Evolutionary conservation across 1,140 invertebrate genomes (phyloP).

Genomic region (Agrilus planipennis): DNA sequence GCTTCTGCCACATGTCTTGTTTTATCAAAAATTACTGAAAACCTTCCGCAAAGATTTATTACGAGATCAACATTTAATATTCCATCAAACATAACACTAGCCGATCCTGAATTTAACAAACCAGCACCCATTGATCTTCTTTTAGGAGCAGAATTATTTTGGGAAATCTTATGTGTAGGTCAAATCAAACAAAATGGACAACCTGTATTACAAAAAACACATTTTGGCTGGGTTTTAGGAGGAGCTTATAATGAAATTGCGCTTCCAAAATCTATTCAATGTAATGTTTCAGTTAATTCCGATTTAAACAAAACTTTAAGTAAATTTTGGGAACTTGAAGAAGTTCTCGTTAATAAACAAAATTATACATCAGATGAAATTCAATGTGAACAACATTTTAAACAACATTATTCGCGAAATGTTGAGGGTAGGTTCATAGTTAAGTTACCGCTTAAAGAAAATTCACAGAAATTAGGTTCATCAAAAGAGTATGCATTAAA

Average conservation of each 20-base stretch:
- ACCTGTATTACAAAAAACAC: constrained; percentile 18
- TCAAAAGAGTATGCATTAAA: constrained; percentile 15
- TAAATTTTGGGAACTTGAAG: constrained; percentile 16
- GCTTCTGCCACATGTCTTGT: background rate
- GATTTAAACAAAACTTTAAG: constrained; percentile 14
- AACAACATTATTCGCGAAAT: constrained; percentile 7
- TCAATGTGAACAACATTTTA: constrained; percentile 17
- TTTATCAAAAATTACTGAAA: background rate
- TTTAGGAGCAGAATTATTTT: constrained; percentile 20
- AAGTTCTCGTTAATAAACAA: constrained; percentile 1
- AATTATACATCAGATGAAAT: background rate
- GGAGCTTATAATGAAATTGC: no score
- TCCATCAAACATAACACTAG: constrained; percentile 8
- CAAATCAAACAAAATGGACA: constrained; percentile 12
- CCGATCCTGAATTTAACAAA: constrained; percentile 19
- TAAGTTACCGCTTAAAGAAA: constrained; percentile 20
- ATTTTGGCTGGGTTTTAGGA: constrained; percentile 20
- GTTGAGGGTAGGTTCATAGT: constrained; percentile 17
- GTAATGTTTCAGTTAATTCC: background rate
- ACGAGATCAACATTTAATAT: background rate
- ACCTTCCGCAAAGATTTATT: background rate
- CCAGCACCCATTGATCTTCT: constrained; percentile 17
- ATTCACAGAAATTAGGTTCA: constrained; percentile 10
- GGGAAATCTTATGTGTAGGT: constrained; percentile 17
- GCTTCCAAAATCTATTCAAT: background rate